These are phyloP conservation scores for Rhynchonema sp. DNA, from an alignment of 2,888 invertebrate genomes.

Conservation along the genomic window DNA sequence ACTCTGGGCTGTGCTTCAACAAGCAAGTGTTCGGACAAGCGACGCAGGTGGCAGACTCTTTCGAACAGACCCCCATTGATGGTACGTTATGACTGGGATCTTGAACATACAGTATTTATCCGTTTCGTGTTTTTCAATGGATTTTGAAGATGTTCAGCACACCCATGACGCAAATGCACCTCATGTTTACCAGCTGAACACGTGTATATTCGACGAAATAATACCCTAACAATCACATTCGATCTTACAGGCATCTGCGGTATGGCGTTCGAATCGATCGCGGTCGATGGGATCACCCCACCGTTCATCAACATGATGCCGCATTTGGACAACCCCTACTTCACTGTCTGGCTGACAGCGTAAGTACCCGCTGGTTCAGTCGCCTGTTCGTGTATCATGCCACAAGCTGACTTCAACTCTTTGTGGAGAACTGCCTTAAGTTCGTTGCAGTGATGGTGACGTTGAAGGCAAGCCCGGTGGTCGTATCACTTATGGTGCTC, in stretches of 20 bases:
- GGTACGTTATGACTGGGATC: too few species aligned
- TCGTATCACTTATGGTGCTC: not conserved
- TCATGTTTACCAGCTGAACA: too few species aligned
- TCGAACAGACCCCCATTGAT: not conserved
- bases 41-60: constrained; percentile 4
- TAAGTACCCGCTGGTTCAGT: not conserved
- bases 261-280: not conserved
- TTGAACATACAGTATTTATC: too few species aligned
- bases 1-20: constrained; percentile 21
- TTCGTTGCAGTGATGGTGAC: not conserved
- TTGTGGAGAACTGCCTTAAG: not conserved
- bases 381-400: not conserved
- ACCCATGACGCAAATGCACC: too few species aligned
- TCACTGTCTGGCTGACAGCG: not conserved
- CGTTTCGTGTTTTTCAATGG: too few species aligned
- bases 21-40: constrained; percentile 35
- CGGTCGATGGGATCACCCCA: not conserved
- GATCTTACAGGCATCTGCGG: too few species aligned
- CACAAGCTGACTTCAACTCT: not conserved
- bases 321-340: not conserved
- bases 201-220: too few species aligned
- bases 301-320: not conserved
- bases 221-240: too few species aligned
- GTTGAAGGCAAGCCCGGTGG: not conserved
- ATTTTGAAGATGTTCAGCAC: too few species aligned